Base-by-base conservation (phyloP, 2,113 vertebrate species). In the Montifringilla adamsi region DNA sequence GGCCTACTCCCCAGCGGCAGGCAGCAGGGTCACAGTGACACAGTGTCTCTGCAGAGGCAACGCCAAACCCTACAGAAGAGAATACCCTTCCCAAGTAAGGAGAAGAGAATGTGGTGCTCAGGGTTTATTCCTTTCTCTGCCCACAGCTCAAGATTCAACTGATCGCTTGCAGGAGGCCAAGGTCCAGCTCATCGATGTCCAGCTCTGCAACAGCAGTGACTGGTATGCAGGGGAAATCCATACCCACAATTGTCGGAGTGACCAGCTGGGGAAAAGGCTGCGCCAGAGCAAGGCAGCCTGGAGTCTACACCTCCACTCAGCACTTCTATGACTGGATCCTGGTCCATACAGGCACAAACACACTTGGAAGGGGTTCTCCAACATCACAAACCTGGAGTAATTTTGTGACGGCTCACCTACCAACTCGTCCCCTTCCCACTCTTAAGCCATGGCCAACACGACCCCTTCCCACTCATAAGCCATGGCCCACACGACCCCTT, bases 1-100 rank as follows among this genome's bases (percentile, higher is more conserved):
- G 50, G 33, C 1, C 14, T 1, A 0, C 4, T 22, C 4, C 21
- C 33, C 11, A 13, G 22, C n/a, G 59, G 19, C 13, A 53, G 50
- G 9, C 13, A 11, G 12, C 13, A 37, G 43, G 37, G 58, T 46
- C 49, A 27, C 6, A 26, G 10, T 0, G 0, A 9, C 4, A 15
- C n/a, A 10, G 2, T 1, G 9, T 23, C 58, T 20, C 26, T 58
- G 30, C 6, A 28, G 23, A 37, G 4, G 21, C 30, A 63, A 53
- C 53, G 21, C 15, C 21, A 53, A 10, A 6, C 12, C 22, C 37
- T 33, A 24, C 30, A 30, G 28, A 53, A 41, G 16, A 15, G 28
- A 17, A 43, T 55, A 6, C 15, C 15, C 19, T 30, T 52, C 28
- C 35, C 58, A 37, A 41, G 28, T 16, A 28, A 41, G 15, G 9